Percentiles rank a stretch among this genome's conserved stretches.
phyloP scores from a whole-genome alignment of 2,888 invertebrate genomes.

The Anthophora plumipes region DNA sequence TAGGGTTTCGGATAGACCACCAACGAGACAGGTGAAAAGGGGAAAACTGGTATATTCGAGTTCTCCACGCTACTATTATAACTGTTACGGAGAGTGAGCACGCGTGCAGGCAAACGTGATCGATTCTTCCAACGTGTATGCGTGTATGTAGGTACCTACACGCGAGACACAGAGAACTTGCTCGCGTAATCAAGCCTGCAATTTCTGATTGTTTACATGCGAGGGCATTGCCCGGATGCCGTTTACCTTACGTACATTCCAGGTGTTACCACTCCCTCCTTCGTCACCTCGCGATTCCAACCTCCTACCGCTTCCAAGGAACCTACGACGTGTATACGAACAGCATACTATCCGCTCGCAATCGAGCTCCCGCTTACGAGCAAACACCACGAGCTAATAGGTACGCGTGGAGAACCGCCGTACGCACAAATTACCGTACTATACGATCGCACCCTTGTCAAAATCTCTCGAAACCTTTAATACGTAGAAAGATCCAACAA shows the following conservation, averaged over 20 bases:
- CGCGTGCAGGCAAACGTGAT: conserved; percentile 48
- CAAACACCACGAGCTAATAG: no score
- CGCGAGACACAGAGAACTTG: conserved; percentile 55
- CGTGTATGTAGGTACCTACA: no score
- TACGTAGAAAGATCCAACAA: background rate
- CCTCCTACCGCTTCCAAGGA: conserved; percentile 36
- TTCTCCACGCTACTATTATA: conserved; percentile 28
- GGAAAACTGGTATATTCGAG: conserved; percentile 41
- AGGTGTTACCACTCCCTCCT: conserved; percentile 68
- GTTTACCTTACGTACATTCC: conserved; percentile 81
- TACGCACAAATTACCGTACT: no score
- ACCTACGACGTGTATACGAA: conserved; percentile 42
- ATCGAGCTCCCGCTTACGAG: background rate
- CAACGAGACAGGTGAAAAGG: conserved; percentile 33
- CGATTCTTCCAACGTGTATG: conserved; percentile 54
- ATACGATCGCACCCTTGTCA: no score
- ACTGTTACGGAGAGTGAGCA: conserved; percentile 46
- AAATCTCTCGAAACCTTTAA: no score
- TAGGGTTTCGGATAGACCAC: conserved; percentile 12
- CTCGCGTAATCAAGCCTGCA: conserved; percentile 72
- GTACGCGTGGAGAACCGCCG: no score
- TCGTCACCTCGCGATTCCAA: conserved; percentile 39
- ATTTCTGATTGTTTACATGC: conserved; percentile 83
- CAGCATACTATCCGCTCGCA: conserved; percentile 12
- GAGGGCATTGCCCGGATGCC: conserved; percentile 84